phyloP scores from a whole-genome alignment of 1,140 invertebrate species.

The Orchestia grillus region DNA sequence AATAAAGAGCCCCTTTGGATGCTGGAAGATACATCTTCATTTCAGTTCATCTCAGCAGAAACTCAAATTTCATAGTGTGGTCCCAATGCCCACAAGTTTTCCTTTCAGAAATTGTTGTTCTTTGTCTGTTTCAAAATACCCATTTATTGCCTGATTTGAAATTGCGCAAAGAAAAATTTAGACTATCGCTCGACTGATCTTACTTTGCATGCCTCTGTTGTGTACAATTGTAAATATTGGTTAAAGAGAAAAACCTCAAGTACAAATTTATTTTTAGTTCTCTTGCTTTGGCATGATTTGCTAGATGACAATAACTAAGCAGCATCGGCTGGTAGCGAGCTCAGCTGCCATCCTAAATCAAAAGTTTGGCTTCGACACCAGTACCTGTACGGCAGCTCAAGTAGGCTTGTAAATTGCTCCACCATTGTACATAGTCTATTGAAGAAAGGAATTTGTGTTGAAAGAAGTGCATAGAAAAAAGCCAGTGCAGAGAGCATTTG shows the following conservation, averaged over 20 bases:
- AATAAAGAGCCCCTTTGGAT: no score
- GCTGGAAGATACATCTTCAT: no score
- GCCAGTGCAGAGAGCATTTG: neutral
- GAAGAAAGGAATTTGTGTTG: neutral
- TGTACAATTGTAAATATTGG: neutral
- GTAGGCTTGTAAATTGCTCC: neutral
- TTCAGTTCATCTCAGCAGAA: neutral
- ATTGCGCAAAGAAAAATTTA: neutral
- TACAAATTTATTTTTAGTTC: slow-evolving; percentile 1
- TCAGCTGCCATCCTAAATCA: neutral
- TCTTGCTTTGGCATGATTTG: neutral
- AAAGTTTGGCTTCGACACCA: neutral
- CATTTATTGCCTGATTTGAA: neutral
- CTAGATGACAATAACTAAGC: neutral
- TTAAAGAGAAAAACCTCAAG: neutral
- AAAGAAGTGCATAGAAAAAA: no score
- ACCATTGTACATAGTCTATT: neutral
- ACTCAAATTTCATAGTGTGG: neutral
- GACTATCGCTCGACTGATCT: no score
- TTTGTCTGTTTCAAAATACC: neutral
- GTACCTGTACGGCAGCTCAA: neutral
- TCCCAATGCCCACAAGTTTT: neutral
- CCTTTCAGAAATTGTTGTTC: neutral
- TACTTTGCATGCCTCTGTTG: neutral
- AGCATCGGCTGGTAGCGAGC: neutral